Conservation (phyloP, 2,888 invertebrate species). For the Sisyra terminalis region DNA sequence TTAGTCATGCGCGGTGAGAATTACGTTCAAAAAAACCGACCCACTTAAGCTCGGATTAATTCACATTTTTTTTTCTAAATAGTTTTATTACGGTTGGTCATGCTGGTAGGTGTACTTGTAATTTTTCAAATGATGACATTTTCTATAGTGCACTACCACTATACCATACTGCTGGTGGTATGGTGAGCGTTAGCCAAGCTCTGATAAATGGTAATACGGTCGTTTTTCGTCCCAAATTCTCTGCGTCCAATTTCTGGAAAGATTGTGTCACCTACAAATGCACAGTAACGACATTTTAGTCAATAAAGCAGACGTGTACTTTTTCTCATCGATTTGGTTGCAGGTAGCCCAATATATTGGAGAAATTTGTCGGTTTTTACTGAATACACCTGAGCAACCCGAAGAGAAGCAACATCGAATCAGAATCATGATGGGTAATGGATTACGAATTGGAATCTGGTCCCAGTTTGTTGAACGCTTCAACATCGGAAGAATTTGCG, state of each 20-base stretch:
- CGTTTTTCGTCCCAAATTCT: slow-evolving; percentile 78
- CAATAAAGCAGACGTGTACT: neutral
- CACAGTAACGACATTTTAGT: slow-evolving; percentile 42
- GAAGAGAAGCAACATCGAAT: slow-evolving; percentile 52
- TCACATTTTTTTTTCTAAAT: no score
- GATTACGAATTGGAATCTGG: slow-evolving; percentile 89
- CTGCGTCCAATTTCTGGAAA: slow-evolving; percentile 84
- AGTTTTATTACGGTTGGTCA: slow-evolving; percentile 51
- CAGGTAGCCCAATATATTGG: slow-evolving; percentile 81
- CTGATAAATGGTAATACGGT: slow-evolving; percentile 61
- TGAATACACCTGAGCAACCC: slow-evolving; percentile 45
- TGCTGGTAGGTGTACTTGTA: slow-evolving; percentile 50
- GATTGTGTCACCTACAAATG: slow-evolving; percentile 84
- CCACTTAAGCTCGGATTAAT: no score
- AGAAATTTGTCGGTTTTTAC: slow-evolving; percentile 73
- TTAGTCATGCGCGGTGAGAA: slow-evolving; percentile 63
- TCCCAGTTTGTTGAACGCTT: slow-evolving; percentile 66
- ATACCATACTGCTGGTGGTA: slow-evolving; percentile 88
- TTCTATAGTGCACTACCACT: slow-evolving; percentile 84
- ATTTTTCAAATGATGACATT: slow-evolving; percentile 49
- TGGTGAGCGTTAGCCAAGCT: slow-evolving; percentile 67
- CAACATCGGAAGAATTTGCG: slow-evolving; percentile 44
- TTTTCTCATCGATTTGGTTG: slow-evolving; percentile 11
- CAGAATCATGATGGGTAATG: slow-evolving; percentile 85
- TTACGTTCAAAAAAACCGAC: neutral